Percentiles rank a stretch among this genome's conserved stretches.
Conservation (phyloP, 2,797 vertebrate species). For the Cuniculus paca region DNA sequence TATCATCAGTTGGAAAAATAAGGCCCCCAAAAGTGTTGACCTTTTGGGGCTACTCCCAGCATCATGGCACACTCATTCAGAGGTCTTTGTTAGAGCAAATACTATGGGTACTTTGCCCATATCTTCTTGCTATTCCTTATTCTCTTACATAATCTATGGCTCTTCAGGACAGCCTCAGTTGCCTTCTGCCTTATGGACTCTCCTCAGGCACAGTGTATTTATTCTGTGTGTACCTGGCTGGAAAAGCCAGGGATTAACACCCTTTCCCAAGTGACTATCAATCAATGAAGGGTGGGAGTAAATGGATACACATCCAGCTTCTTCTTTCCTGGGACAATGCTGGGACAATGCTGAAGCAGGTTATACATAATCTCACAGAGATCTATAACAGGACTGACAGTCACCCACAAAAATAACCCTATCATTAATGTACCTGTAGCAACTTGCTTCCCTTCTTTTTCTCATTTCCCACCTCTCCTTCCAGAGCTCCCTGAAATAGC, state of each 20-base stretch:
- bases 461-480: neutral
- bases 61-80: neutral
- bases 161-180: neutral
- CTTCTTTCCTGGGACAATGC: no score
- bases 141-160: neutral
- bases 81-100: neutral
- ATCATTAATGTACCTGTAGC: neutral
- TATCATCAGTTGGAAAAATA: neutral
- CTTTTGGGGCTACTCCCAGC: neutral
- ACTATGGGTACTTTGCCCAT: neutral
- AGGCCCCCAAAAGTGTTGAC: neutral
- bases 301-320: neutral
- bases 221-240: neutral
- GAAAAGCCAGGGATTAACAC: neutral
- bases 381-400: neutral
- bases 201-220: neutral
- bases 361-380: neutral
- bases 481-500: neutral
- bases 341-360: neutral
- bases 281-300: neutral
- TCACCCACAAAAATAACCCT: neutral
- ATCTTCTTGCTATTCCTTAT: neutral
- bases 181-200: neutral
- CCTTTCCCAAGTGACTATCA: neutral
- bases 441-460: neutral